phyloP scores from a whole-genome alignment of 2,797 vertebrate genomes.

The Uromys caudimaculatus region DNA sequence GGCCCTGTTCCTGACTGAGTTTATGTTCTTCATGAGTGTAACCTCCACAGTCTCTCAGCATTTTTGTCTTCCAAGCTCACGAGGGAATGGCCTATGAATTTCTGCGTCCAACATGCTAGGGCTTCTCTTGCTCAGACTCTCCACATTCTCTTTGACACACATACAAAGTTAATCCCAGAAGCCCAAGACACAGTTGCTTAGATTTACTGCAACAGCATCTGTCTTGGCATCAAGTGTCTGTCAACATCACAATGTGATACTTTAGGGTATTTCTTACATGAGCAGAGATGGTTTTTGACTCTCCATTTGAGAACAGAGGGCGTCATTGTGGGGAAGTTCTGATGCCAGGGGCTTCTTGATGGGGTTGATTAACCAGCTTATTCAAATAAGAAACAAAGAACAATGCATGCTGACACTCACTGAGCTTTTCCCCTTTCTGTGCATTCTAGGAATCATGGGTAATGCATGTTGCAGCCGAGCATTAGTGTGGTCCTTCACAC shows the following conservation, averaged over 20 bases:
- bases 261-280: neutral
- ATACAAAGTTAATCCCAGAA: neutral
- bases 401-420: too few species aligned
- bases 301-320: neutral
- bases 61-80: neutral
- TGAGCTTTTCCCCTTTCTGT: neutral
- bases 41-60: neutral
- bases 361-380: neutral
- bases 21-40: neutral
- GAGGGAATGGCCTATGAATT: neutral
- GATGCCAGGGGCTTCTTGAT: too few species aligned
- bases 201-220: neutral
- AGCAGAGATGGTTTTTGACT: neutral
- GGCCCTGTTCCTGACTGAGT: neutral
- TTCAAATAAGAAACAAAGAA: neutral
- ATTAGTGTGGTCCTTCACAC: neutral
- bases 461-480: neutral
- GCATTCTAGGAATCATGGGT: neutral
- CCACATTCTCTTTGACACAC: neutral
- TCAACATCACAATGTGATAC: neutral
- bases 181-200: neutral
- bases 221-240: neutral
- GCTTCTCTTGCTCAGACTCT: neutral
- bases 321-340: neutral
- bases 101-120: neutral